Percentiles rank a stretch among this genome's conserved stretches.
Evolutionary conservation across 2,888 invertebrate genomes (phyloP).

Genomic region (Macrophya alboannulata): DNA sequence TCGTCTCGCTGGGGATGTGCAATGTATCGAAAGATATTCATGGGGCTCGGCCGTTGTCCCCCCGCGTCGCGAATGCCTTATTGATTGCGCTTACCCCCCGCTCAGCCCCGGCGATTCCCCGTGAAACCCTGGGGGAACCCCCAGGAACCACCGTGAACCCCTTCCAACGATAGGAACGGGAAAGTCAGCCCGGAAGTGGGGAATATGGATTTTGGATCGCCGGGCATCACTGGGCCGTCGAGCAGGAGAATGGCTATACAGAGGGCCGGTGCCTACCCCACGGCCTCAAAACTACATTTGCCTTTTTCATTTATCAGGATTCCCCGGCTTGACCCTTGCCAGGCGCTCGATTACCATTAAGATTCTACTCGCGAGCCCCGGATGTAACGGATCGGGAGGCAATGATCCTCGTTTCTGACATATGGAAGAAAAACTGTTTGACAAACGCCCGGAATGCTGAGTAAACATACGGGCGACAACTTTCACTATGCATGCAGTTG

Average conservation of each 20-base stretch:
- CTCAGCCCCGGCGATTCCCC: slow-evolving; percentile 24
- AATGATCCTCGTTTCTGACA: slow-evolving; percentile 46
- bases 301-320: slow-evolving; percentile 78
- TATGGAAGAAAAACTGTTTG: slow-evolving; percentile 38
- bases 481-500: neutral
- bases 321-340: slow-evolving; percentile 73
- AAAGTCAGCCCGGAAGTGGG: slow-evolving; percentile 71
- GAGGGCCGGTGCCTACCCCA: slow-evolving; percentile 6
- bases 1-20: slow-evolving; percentile 70
- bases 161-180: slow-evolving; percentile 61
- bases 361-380: slow-evolving; percentile 51
- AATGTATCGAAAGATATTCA: slow-evolving; percentile 81
- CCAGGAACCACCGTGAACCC: slow-evolving; percentile 59
- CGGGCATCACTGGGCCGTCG: slow-evolving; percentile 23
- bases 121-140: slow-evolving; percentile 32
- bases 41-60: slow-evolving; percentile 76
- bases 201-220: slow-evolving; percentile 70
- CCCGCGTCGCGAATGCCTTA: slow-evolving; percentile 79
- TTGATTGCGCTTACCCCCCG: slow-evolving; percentile 73
- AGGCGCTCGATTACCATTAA: slow-evolving; percentile 51
- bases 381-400: slow-evolving; percentile 47
- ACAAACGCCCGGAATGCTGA: neutral
- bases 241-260: slow-evolving; percentile 24
- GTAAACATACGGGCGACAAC: slow-evolving; percentile 10
- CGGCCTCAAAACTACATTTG: slow-evolving; percentile 50